These are phyloP conservation scores for Aythya fuligula DNA, from an alignment of 2,797 vertebrate genomes.

Conservation along the genomic window DNA sequence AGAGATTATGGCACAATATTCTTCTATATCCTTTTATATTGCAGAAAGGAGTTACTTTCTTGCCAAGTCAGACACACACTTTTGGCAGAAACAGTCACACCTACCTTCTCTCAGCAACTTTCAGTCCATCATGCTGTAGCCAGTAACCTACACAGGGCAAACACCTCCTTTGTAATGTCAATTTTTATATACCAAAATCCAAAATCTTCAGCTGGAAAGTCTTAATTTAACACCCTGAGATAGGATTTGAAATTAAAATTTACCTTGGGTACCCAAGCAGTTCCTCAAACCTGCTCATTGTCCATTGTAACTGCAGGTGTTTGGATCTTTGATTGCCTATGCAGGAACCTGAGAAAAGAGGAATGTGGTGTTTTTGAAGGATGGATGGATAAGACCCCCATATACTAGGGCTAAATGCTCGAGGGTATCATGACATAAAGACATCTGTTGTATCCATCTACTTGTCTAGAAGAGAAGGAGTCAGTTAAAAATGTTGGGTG, in stretches of 20 bases:
- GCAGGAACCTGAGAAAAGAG: background rate
- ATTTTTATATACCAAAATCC: background rate
- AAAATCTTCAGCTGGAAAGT: slow-evolving; percentile 12
- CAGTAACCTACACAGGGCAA: slow-evolving; percentile 43
- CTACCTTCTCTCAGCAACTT: slow-evolving; percentile 49
- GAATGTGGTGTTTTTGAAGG: background rate
- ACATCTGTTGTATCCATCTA: background rate
- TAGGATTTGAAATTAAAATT: background rate
- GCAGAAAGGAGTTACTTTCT: slow-evolving; percentile 34
- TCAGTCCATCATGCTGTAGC: slow-evolving; percentile 31
- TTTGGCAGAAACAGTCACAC: slow-evolving; percentile 50
- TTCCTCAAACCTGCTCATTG: background rate
- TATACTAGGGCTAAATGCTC: background rate
- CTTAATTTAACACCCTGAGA: slow-evolving; percentile 12
- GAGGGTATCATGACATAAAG: background rate
- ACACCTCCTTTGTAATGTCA: slow-evolving; percentile 57
- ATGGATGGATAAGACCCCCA: background rate
- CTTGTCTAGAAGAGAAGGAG: background rate
- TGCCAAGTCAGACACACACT: slow-evolving; percentile 52
- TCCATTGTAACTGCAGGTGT: background rate
- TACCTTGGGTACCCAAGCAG: background rate
- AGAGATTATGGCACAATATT: slow-evolving; percentile 58
- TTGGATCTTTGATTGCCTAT: background rate
- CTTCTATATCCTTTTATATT: slow-evolving; percentile 38
- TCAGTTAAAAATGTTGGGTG: background rate